A percentile compares a stretch with the other conserved stretches of the same genome.
Conservation (phyloP, 2,888 invertebrate genomes). For the Patella caerulea region DNA sequence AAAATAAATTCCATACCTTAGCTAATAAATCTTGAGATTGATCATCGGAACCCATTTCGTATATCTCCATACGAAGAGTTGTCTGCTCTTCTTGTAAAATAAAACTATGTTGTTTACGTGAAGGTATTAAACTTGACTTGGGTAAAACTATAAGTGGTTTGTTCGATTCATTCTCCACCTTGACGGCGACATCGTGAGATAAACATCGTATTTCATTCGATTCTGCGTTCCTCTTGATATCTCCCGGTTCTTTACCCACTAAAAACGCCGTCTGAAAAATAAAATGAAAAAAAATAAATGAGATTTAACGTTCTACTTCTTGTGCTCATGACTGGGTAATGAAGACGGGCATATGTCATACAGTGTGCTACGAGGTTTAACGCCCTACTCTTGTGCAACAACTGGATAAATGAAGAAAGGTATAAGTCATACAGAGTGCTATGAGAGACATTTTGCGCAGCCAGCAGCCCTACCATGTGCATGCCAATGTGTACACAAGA, state of each 20-base stretch:
- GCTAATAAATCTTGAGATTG: slow-evolving; percentile 40
- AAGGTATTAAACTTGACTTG: slow-evolving; percentile 50
- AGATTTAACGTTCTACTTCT: not conserved
- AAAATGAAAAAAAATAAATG: not conserved
- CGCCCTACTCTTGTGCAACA: too few relatives aligned
- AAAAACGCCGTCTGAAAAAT: slow-evolving; percentile 58
- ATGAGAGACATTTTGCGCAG: too few relatives aligned
- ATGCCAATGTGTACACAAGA: too few relatives aligned
- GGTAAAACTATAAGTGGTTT: slow-evolving; percentile 48
- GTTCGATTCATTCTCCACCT: slow-evolving; percentile 39
- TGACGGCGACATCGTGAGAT: slow-evolving; percentile 53
- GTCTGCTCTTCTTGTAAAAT: slow-evolving; percentile 51
- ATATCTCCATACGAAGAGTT: slow-evolving; percentile 49
- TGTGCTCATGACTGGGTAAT: too few relatives aligned
- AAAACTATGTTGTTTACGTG: slow-evolving; percentile 53
- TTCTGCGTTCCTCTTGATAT: slow-evolving; percentile 48
- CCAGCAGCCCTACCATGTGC: too few relatives aligned
- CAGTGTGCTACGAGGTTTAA: too few relatives aligned
- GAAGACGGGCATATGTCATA: too few relatives aligned
- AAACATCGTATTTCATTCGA: slow-evolving; percentile 57
- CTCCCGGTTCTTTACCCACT: slow-evolving; percentile 51
- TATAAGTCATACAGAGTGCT: too few relatives aligned
- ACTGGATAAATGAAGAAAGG: too few relatives aligned
- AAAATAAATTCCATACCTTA: slow-evolving; percentile 37
- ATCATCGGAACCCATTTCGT: slow-evolving; percentile 40